Base-by-base conservation (phyloP, 2,797 vertebrate species). In the Amblyraja radiata region DNA sequence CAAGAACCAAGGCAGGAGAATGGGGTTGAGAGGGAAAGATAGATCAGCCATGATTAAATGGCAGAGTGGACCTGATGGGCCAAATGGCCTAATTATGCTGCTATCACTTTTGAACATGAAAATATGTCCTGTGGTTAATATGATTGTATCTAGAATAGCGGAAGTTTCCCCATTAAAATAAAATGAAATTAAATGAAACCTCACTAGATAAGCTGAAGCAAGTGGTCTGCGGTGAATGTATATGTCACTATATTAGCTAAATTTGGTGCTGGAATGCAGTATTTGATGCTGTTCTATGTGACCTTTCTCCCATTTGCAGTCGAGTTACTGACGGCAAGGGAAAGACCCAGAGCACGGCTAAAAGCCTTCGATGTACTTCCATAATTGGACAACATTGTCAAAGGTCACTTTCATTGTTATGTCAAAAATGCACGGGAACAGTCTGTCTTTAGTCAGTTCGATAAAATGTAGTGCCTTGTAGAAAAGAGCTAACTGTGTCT, bases 331-430 rank as follows among this genome's bases (percentile, higher is more conserved):
- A 61, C 28, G 84, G 84, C 63, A 68, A 88, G 84, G 84, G 68
- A 65, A 88, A 18, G n/a, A 68, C 10, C 13, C 7, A 88, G 84
- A 36, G 16, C 84, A 32, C 32, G n/a, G 84, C 68, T 88, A 36
- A 88, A 92, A 74, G 6, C 21, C 14, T 92, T 74, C 90, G 16
- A 92, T 74, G 73, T 92, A 46, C 58, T 76, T 74, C 71, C 90
- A 54, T 74, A 92, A 92, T 92, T 76, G 90, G 90, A 74, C 39
- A 54, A 58, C 28, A 54, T 92, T 73, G 90, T 92, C 73, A 76
- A 92, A 73, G 73, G 90, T 92, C 90, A 13, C 9, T 92, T 92
- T 71, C 23, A 92, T 76, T 54, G 39, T 54, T 92, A 74, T 76
- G 68, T 76, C 68, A 91, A 91, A 91, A 92, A 74, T 54, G 68